Evolutionary conservation across 2,888 invertebrate genomes (phyloP).

Genomic region (Epiblema foenella): DNA sequence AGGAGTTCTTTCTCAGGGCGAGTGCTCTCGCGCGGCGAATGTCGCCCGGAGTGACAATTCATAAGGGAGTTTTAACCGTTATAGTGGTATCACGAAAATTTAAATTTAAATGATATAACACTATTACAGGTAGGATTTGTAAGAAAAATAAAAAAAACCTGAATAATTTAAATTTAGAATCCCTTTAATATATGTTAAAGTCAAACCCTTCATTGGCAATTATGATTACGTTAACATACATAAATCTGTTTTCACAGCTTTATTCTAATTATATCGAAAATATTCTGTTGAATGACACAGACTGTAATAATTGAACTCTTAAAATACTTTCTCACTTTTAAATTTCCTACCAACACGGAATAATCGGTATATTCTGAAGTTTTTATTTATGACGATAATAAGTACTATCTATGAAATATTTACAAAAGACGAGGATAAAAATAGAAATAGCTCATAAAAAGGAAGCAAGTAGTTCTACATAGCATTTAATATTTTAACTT

Average conservation of each 20-base stretch:
- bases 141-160: background rate
- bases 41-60: no score
- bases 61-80: no score
- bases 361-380: constrained; percentile 55
- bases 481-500: background rate
- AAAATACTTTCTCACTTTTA: constrained; percentile 69
- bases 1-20: no score
- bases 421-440: constrained; percentile 25
- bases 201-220: constrained; percentile 62
- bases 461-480: background rate
- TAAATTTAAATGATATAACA: no score
- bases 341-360: constrained; percentile 62
- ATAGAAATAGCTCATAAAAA: background rate
- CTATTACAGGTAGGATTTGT: no score
- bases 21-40: no score
- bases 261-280: constrained; percentile 80
- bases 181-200: constrained; percentile 26
- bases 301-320: constrained; percentile 69
- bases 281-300: constrained; percentile 76
- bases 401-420: constrained; percentile 25
- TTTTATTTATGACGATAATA: constrained; percentile 26
- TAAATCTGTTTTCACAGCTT: constrained; percentile 74
- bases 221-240: constrained; percentile 68
- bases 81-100: no score
- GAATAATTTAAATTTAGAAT: background rate